These are phyloP conservation scores for Calidris pygmaea DNA, from an alignment of 2,113 vertebrate species.

Conservation along the genomic window DNA sequence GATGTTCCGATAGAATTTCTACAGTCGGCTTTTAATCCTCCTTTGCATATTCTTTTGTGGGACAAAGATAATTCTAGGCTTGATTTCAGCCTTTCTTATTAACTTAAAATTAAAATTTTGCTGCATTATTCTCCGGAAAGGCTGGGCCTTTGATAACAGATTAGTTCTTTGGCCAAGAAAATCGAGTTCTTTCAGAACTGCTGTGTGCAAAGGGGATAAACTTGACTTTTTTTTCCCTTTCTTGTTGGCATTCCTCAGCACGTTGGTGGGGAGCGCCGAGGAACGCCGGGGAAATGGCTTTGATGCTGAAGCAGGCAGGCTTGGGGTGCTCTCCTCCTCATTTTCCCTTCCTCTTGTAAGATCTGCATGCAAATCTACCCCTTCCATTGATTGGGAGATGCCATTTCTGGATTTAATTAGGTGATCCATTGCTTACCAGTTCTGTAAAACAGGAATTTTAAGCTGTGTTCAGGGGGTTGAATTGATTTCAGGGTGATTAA, in stretches of 20 bases:
- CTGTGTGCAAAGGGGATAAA: neutral
- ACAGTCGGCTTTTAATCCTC: neutral
- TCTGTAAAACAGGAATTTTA: constrained; percentile 25
- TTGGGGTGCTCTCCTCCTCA: neutral
- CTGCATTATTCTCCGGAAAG: neutral
- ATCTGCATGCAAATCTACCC: rapidly evolving
- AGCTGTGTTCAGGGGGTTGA: constrained; percentile 9
- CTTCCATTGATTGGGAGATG: neutral
- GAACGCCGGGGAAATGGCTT: neutral
- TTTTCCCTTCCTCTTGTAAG: neutral
- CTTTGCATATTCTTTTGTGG: neutral
- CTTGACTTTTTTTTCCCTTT: neutral
- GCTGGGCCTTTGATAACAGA: neutral
- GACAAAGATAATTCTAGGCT: neutral
- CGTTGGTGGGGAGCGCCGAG: neutral
- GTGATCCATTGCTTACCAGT: neutral
- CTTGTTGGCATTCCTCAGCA: neutral
- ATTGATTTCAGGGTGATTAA: constrained; percentile 49
- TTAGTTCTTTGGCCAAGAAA: neutral
- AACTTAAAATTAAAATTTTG: neutral
- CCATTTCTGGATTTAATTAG: constrained; percentile 29
- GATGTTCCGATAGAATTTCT: neutral
- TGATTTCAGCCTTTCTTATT: neutral
- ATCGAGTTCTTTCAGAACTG: neutral
- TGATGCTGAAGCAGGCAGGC: neutral